Percentiles rank a stretch among this genome's conserved stretches.
These are phyloP conservation scores for Flexamia atlantica DNA, from an alignment of 2,888 invertebrate genomes.

Conservation along the genomic window DNA sequence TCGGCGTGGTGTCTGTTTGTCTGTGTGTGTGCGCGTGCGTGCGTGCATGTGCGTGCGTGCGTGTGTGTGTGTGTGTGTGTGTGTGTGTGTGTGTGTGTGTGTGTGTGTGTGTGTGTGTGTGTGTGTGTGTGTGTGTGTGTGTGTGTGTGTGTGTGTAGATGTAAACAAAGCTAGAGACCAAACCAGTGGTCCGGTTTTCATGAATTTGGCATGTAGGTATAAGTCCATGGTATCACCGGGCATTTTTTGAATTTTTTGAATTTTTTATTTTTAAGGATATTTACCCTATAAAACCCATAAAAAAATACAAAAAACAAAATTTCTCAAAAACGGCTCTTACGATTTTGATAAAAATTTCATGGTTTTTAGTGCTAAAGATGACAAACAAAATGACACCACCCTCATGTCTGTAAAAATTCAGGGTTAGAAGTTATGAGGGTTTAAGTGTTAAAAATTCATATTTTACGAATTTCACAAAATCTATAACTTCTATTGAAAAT, in stretches of 20 bases:
- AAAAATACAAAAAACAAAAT: background rate
- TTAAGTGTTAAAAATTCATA: background rate
- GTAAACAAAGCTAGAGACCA: background rate
- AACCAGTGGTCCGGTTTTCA: background rate
- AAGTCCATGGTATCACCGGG: background rate
- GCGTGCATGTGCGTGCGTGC: too few relatives aligned
- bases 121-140: conserved; percentile 9
- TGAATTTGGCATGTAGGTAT: background rate
- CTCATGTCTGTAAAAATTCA: background rate
- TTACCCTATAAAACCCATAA: background rate
- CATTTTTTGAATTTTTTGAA: background rate
- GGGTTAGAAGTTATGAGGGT: background rate
- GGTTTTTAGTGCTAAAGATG: background rate
- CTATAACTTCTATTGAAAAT: too few relatives aligned
- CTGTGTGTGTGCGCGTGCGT: too few relatives aligned
- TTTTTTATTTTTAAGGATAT: background rate
- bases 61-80: too few relatives aligned
- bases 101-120: background rate
- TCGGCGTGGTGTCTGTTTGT: too few relatives aligned
- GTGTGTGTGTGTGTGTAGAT: background rate
- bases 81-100: background rate
- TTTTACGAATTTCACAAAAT: background rate
- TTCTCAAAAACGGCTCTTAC: background rate
- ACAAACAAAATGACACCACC: background rate
- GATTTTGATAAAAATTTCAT: background rate